Evolutionary conservation across 2,888 invertebrate species (phyloP).

Genomic region (Caenorhabditis virilis): DNA sequence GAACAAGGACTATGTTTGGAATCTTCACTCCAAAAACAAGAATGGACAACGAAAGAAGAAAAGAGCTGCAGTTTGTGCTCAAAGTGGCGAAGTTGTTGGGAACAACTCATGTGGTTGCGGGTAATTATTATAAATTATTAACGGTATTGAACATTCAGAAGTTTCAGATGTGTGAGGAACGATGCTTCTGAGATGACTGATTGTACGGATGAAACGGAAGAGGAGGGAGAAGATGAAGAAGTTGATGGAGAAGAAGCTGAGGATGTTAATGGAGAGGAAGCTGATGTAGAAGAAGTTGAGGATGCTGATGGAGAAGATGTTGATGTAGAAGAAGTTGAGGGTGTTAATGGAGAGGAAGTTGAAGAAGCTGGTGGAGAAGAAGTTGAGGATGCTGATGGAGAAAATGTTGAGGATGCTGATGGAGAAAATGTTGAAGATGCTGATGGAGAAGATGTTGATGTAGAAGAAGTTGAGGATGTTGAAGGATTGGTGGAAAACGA

Average conservation of each 20-base stretch:
- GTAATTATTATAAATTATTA: no score
- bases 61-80: no score
- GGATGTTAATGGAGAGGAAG: not conserved
- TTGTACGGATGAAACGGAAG: slow-evolving; percentile 3
- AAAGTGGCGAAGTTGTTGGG: no score
- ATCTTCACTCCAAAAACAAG: slow-evolving; percentile 21
- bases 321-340: slow-evolving; percentile 3
- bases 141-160: no score
- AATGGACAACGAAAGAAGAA: slow-evolving; percentile 3
- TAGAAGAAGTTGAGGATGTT: not conserved
- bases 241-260: slow-evolving; percentile 1
- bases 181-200: no score
- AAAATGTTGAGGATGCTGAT: not conserved
- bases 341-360: slow-evolving; percentile 1
- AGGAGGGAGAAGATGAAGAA: slow-evolving; percentile 6
- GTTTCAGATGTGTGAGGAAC: no score
- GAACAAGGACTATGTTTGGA: slow-evolving; percentile 35
- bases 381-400: not conserved
- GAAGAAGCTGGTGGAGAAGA: not conserved
- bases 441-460: not conserved
- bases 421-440: not conserved
- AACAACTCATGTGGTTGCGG: no score
- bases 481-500: not conserved
- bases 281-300: slow-evolving; percentile 1
- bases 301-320: slow-evolving; percentile 2